These are phyloP conservation scores for Poecilia velifera DNA, from an alignment of 2,797 vertebrate species.

Conservation along the genomic window DNA sequence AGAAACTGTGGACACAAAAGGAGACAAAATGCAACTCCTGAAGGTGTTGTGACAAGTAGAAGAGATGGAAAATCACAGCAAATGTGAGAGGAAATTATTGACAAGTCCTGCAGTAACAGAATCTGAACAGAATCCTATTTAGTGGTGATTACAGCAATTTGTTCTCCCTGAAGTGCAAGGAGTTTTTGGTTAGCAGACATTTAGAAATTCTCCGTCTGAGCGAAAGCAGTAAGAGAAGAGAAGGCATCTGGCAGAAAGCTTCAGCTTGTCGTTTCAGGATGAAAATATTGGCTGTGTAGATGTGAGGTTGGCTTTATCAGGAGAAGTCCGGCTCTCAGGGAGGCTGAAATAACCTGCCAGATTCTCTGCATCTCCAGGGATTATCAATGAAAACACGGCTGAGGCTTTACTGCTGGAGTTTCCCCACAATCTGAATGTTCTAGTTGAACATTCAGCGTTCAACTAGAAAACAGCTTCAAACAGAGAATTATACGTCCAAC, in stretches of 20 bases:
- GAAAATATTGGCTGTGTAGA: slow-evolving; percentile 51
- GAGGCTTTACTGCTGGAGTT: neutral
- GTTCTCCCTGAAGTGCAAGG: slow-evolving; percentile 67
- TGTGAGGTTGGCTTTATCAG: slow-evolving; percentile 52
- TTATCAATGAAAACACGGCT: neutral
- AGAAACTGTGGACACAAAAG: neutral
- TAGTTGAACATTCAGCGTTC: neutral
- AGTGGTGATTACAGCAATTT: slow-evolving; percentile 71
- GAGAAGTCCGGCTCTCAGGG: slow-evolving; percentile 28
- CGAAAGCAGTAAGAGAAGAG: slow-evolving; percentile 51
- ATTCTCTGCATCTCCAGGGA: slow-evolving; percentile 5
- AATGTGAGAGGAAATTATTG: slow-evolving; percentile 52
- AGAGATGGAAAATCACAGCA: neutral
- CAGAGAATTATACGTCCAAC: neutral
- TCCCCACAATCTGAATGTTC: neutral
- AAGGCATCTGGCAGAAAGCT: slow-evolving; percentile 60
- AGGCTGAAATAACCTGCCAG: slow-evolving; percentile 25
- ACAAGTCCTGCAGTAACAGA: slow-evolving; percentile 36
- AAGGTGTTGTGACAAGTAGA: slow-evolving; percentile 6
- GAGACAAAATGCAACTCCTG: neutral
- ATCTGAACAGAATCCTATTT: slow-evolving; percentile 62
- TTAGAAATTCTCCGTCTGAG: neutral
- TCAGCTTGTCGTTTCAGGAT: slow-evolving; percentile 58
- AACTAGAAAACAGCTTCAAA: neutral
- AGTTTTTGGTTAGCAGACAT: slow-evolving; percentile 67